phyloP scores from a whole-genome alignment of 2,888 invertebrate genomes.

The Vandiemenella viatica region DNA sequence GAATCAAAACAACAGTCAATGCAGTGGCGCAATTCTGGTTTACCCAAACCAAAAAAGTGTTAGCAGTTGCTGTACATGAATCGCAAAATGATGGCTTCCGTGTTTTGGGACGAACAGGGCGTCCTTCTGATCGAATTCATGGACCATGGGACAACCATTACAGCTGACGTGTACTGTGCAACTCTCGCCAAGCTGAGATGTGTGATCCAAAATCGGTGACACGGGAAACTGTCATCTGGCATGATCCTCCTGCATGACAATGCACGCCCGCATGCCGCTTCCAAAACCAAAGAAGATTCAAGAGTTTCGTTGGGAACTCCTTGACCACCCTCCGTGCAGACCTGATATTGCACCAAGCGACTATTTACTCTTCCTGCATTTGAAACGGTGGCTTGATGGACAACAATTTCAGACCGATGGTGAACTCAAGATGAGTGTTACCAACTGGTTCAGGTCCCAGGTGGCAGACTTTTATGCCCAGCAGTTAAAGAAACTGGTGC shows the following conservation, averaged over 20 bases:
- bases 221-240: not conserved
- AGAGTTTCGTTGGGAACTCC: conserved; percentile 7
- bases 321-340: conserved; percentile 3
- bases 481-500: conserved; percentile 3
- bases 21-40: not conserved
- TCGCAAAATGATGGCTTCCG: not conserved
- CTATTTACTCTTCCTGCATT: conserved; percentile 6
- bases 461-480: conserved; percentile 1
- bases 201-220: not conserved
- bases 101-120: not conserved
- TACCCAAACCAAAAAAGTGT: not conserved
- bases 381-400: not conserved
- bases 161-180: not conserved
- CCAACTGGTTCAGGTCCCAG: conserved; percentile 4
- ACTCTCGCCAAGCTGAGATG: too few species aligned
- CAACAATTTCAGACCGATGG: conserved; percentile 3
- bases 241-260: conserved; percentile 6
- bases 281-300: conserved; percentile 2
- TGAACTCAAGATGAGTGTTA: too few species aligned
- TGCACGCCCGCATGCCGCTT: not conserved
- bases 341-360: conserved; percentile 6
- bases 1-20: not conserved
- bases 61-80: not conserved
- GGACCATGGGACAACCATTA: not conserved
- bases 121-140: not conserved